phyloP scores from a whole-genome alignment of 2,113 vertebrate species.

The Anthoscopus minutus region DNA sequence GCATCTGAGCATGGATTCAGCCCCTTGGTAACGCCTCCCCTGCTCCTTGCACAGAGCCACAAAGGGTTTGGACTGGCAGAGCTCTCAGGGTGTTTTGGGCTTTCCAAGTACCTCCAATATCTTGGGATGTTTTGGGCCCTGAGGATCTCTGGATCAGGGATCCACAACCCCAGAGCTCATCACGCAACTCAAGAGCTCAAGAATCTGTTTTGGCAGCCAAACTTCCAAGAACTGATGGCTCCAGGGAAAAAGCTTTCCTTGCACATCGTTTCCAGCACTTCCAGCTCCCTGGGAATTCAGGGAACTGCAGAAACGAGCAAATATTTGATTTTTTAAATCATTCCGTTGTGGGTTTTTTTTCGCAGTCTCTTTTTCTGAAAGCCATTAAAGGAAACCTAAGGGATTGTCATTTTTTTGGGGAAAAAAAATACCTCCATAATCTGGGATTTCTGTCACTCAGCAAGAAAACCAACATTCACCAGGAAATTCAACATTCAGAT shows the following conservation, averaged over 20 bases:
- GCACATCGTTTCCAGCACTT: background rate
- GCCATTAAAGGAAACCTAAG: background rate
- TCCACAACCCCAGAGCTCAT: background rate
- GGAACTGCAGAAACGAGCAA: background rate
- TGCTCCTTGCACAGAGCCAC: too few species aligned
- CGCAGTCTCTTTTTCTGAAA: background rate
- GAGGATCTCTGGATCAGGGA: background rate
- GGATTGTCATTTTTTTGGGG: accelerated
- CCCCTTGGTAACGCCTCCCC: accelerated
- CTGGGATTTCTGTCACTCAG: background rate
- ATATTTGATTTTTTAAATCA: background rate
- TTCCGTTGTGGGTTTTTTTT: background rate
- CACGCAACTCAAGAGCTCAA: background rate
- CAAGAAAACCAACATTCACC: background rate
- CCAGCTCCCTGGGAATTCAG: background rate
- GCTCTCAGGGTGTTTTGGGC: background rate
- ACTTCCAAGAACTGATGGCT: background rate
- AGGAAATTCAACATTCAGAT: background rate
- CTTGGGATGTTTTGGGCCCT: background rate
- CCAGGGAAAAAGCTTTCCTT: background rate
- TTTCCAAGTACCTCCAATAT: background rate
- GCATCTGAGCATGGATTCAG: background rate
- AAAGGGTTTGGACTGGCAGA: accelerated
- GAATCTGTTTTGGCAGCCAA: background rate
- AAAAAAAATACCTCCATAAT: background rate